A percentile compares a stretch with the other conserved stretches of the same genome.
Conservation (phyloP, 2,113 vertebrate species). For the Sylvilagus bachmani region DNA sequence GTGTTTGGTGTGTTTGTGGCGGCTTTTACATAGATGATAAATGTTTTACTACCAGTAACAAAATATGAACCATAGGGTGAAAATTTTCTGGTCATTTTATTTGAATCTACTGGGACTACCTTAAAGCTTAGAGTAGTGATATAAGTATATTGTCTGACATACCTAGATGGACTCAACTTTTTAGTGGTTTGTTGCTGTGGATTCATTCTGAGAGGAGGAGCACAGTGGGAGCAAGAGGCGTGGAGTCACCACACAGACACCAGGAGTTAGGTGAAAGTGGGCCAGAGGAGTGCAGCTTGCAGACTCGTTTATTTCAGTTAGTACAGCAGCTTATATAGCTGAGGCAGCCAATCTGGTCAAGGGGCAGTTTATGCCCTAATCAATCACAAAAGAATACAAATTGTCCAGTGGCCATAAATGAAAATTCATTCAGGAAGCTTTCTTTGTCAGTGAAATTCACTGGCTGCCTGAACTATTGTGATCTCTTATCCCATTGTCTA, state of each 20-base stretch:
- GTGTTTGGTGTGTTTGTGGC: too few species aligned
- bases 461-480: neutral
- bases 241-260: too few species aligned
- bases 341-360: too few species aligned
- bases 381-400: neutral
- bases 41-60: neutral
- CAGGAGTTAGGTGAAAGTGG: too few species aligned
- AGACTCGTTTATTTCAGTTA: too few species aligned
- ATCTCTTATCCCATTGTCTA: neutral
- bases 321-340: too few species aligned
- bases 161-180: neutral
- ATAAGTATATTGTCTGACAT: neutral
- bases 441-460: neutral
- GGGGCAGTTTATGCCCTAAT: too few species aligned
- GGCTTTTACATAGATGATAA: neutral
- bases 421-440: slow-evolving; percentile 25
- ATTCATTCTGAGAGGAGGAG: too few species aligned
- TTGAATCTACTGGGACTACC: neutral
- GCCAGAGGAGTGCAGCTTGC: too few species aligned
- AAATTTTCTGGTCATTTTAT: neutral
- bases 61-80: neutral
- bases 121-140: neutral
- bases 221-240: too few species aligned
- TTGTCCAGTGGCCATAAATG: neutral
- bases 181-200: neutral